phyloP scores from a whole-genome alignment of 2,797 vertebrate species.

The Melanotaenia pygmaea region DNA sequence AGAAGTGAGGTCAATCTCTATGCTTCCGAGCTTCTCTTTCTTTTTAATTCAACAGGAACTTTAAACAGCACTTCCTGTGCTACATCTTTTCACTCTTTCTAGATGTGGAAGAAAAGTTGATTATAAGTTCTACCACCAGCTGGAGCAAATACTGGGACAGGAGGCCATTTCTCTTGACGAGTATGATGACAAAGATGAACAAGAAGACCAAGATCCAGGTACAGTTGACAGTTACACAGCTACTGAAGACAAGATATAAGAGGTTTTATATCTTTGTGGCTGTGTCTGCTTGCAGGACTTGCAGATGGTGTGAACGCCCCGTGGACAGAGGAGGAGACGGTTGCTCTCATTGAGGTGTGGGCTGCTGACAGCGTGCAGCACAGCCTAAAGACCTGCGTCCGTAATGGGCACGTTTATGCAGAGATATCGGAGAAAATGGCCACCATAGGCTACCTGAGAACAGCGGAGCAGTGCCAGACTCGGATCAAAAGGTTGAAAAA shows the following conservation, averaged over 20 bases:
- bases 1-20: slow-evolving; percentile 65
- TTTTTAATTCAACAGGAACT: neutral
- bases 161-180: slow-evolving; percentile 68
- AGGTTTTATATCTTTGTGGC: neutral
- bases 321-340: slow-evolving; percentile 75
- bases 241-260: neutral
- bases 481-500: slow-evolving; percentile 77
- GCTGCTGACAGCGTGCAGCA: slow-evolving; percentile 73
- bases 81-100: neutral
- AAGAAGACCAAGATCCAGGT: slow-evolving; percentile 67
- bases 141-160: slow-evolving; percentile 74
- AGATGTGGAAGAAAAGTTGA: slow-evolving; percentile 71
- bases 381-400: slow-evolving; percentile 68
- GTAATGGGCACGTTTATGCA: slow-evolving; percentile 71
- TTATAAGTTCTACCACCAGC: slow-evolving; percentile 75
- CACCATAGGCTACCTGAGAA: slow-evolving; percentile 57
- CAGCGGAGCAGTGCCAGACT: slow-evolving; percentile 76
- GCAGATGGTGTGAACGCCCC: slow-evolving; percentile 41
- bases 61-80: neutral
- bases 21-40: neutral
- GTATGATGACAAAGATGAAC: slow-evolving; percentile 71
- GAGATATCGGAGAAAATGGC: slow-evolving; percentile 71
- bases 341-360: slow-evolving; percentile 73
- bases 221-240: neutral
- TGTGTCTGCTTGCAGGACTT: neutral